Percentiles rank a stretch among this genome's conserved stretches.
These are phyloP conservation scores for Pinna nobilis DNA, from an alignment of 1,140 invertebrate species.

Conservation along the genomic window DNA sequence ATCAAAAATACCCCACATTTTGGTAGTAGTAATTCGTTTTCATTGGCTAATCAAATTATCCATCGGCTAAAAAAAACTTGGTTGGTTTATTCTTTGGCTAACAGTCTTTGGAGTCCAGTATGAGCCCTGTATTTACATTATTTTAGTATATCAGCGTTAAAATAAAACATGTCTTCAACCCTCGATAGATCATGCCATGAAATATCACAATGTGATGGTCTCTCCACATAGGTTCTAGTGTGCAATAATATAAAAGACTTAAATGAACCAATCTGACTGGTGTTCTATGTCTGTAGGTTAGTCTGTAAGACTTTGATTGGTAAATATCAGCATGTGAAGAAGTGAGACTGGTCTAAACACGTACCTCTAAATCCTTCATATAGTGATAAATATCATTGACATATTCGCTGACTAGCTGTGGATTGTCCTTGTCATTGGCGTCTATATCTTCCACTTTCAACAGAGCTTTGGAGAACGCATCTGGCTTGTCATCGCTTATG, in stretches of 20 bases:
- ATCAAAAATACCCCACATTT: too few relatives aligned
- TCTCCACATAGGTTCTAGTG: background rate
- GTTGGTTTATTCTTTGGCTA: too few relatives aligned
- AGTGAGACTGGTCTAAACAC: conserved; percentile 28
- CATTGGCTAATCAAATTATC: too few relatives aligned
- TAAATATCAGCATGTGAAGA: background rate
- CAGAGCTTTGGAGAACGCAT: conserved; percentile 62
- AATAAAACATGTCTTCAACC: too few relatives aligned
- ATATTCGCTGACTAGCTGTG: conserved; percentile 86
- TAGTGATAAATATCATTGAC: conserved; percentile 91
- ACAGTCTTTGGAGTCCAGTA: too few relatives aligned
- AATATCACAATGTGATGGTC: background rate
- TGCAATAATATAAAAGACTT: background rate
- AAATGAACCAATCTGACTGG: background rate
- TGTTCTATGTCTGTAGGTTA: conserved; percentile 11
- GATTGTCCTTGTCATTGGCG: conserved; percentile 83
- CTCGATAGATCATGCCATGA: too few relatives aligned
- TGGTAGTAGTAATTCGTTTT: too few relatives aligned
- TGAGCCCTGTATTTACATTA: too few relatives aligned
- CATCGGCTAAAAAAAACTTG: too few relatives aligned
- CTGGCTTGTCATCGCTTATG: conserved; percentile 61
- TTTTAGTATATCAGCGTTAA: too few relatives aligned
- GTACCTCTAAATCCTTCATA: conserved; percentile 83
- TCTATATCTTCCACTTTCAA: conserved; percentile 81
- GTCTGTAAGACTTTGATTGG: background rate